Evolutionary conservation across 1,140 invertebrate genomes (phyloP).

Genomic region (Portunus trituberculatus): DNA sequence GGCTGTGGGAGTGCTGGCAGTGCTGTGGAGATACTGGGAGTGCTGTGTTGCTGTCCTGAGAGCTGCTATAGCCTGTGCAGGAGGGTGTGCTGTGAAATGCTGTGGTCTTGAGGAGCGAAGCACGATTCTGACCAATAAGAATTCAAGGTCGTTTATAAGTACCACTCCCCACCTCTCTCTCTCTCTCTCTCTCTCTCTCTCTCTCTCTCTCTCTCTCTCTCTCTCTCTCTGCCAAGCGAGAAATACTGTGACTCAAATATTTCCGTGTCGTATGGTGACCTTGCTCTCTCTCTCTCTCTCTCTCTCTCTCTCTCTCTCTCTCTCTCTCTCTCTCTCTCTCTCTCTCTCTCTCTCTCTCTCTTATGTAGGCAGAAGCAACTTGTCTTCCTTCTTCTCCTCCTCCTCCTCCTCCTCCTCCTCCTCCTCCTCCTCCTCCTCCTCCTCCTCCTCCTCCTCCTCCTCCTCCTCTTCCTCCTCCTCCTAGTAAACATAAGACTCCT

Average conservation of each 20-base stretch:
- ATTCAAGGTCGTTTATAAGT: background rate
- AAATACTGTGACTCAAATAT: conserved; percentile 12
- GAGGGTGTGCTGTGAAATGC: background rate
- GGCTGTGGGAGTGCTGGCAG: no score
- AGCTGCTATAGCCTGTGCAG: background rate
- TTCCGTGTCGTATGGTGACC: background rate
- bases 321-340: conserved; percentile 30
- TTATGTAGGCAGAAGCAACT: background rate
- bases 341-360: conserved; percentile 31
- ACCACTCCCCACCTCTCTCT: background rate
- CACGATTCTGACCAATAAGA: background rate
- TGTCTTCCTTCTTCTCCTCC: no score
- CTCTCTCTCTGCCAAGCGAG: conserved; percentile 38
- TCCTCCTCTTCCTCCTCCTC: no score
- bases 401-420: no score
- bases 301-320: background rate
- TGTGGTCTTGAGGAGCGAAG: background rate
- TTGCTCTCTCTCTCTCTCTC: conserved; percentile 39
- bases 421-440: background rate
- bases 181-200: conserved; percentile 30
- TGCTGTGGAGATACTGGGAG: no score
- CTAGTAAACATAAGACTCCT: no score
- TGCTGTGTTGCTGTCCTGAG: no score
- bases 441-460: background rate
- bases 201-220: conserved; percentile 29